Evolutionary conservation across 2,113 vertebrate species (phyloP).

Genomic region (Halichoerus grypus): DNA sequence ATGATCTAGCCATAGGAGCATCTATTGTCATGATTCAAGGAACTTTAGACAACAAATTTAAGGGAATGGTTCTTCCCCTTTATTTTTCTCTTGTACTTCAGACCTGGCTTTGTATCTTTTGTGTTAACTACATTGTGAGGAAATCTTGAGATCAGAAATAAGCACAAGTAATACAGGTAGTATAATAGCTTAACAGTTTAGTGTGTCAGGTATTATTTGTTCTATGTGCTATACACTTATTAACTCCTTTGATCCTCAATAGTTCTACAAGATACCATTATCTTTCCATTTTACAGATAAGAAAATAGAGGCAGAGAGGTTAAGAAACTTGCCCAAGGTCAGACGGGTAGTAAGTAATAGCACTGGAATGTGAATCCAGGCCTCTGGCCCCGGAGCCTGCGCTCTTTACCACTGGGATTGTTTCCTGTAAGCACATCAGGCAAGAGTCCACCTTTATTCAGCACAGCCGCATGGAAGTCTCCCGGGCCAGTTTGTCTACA

Average conservation of each 20-base stretch:
- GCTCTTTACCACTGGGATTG: background rate
- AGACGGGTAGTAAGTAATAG: background rate
- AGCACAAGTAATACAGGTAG: background rate
- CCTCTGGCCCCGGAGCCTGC: background rate
- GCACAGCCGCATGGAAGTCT: background rate
- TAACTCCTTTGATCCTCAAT: background rate
- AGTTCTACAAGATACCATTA: background rate
- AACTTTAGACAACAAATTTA: background rate
- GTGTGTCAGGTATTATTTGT: background rate
- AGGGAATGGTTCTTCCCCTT: background rate
- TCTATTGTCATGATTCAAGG: background rate
- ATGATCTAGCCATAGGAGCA: background rate
- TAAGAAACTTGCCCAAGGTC: background rate
- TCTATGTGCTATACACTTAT: background rate
- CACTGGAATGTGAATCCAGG: background rate
- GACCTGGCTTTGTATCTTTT: background rate
- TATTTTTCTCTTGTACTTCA: background rate
- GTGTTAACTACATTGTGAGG: background rate
- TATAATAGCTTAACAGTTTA: background rate
- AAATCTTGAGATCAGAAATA: constrained; percentile 43
- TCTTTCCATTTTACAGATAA: background rate
- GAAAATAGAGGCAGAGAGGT: background rate
- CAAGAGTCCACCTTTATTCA: background rate
- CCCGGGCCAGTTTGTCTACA: background rate
- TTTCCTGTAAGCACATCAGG: background rate